phyloP scores from a whole-genome alignment of 2,888 invertebrate genomes.

The Drosophila leonis region DNA sequence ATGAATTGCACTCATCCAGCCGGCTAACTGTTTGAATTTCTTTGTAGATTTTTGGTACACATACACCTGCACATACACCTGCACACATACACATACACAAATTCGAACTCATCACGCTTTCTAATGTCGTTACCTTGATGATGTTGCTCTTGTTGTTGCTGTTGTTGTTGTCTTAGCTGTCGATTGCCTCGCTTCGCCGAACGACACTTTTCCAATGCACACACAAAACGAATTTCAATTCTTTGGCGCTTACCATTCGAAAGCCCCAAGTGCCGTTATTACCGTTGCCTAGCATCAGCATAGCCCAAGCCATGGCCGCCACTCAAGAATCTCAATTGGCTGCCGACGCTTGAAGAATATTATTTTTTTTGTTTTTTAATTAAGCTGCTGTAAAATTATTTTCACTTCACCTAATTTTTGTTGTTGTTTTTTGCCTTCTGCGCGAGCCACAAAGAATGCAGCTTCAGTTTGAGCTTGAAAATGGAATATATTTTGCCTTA shows the following conservation, averaged over 20 bases:
- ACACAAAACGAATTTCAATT: constrained; percentile 65
- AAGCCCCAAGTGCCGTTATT: constrained; percentile 61
- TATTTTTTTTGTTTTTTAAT: constrained; percentile 61
- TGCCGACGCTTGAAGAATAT: constrained; percentile 17
- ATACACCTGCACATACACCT: constrained; percentile 13
- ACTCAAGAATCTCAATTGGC: constrained; percentile 49
- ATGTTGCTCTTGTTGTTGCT: constrained; percentile 24
- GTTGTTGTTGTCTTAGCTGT: constrained; percentile 35
- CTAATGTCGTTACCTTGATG: constrained; percentile 62
- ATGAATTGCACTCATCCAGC: constrained; percentile 54
- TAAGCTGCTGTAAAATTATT: constrained; percentile 65
- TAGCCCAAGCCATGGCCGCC: constrained; percentile 19
- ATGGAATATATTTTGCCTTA: not conserved
- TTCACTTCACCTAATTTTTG: constrained; percentile 73
- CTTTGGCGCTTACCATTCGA: constrained; percentile 47
- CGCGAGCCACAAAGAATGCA: constrained; percentile 43
- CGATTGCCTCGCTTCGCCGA: constrained; percentile 54
- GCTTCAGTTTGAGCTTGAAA: constrained; percentile 10
- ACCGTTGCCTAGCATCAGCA: constrained; percentile 42
- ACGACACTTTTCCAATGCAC: constrained; percentile 72
- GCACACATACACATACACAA: constrained; percentile 4
- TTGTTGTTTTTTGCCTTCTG: constrained; percentile 42
- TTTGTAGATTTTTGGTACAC: constrained; percentile 40
- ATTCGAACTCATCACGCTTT: constrained; percentile 68
- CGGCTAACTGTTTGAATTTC: constrained; percentile 37